These are phyloP conservation scores for pig (Sus scrofa) DNA, from an alignment of 2,113 vertebrate species.

Conservation along the genomic window T2T-Sscrofa CM000820.6:113510501-113511000, in stretches of 20 bases:
- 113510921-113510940: no score
- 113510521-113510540: background rate
- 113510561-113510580: background rate
- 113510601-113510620: background rate
- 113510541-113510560: background rate
- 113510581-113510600: background rate
- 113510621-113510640: background rate
- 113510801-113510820: no score
- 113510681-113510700: background rate
- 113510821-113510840: no score
- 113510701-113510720: no score
- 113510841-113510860: no score
- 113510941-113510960: no score
- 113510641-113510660: background rate
- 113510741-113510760: background rate
- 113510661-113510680: background rate
- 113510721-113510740: background rate
- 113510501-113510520: background rate
- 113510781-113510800: no score
- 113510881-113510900: no score
- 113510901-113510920: no score
- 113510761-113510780: background rate
- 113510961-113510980: no score
- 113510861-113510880: no score
- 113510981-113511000: no score